These are phyloP conservation scores for Phyto melanocephala DNA, from an alignment of 2,888 invertebrate genomes.

Conservation along the genomic window DNA sequence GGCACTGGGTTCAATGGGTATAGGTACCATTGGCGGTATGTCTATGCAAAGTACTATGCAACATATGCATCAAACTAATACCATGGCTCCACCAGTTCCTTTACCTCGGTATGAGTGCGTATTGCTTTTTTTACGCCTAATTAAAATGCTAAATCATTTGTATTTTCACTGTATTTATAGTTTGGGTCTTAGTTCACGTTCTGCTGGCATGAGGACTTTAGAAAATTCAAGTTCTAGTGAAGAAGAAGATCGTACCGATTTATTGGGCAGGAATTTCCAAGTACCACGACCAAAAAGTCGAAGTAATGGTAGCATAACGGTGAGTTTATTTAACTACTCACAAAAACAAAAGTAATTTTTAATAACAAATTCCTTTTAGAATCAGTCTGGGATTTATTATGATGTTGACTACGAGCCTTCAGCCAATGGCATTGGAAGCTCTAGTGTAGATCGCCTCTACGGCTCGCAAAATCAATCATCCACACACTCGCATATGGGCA, in stretches of 20 bases:
- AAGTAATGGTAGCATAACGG: conserved; percentile 82
- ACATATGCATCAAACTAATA: conserved; percentile 78
- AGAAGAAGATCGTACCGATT: conserved; percentile 87
- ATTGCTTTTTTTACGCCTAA: background rate
- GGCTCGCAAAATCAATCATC: conserved; percentile 78
- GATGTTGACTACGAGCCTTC: conserved; percentile 91
- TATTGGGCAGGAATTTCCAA: conserved; percentile 85
- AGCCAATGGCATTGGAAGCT: conserved; percentile 79
- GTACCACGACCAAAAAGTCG: conserved; percentile 91
- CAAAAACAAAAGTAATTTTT: too few species aligned
- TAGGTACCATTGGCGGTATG: conserved; percentile 78
- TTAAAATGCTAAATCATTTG: background rate
- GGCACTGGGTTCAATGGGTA: conserved; percentile 74
- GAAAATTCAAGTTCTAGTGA: conserved; percentile 82
- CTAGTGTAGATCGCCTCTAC: conserved; percentile 79
- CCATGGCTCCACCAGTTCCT: conserved; percentile 84
- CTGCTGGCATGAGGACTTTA: conserved; percentile 79
- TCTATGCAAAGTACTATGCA: conserved; percentile 78
- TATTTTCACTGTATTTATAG: conserved; percentile 49
- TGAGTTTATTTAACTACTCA: conserved; percentile 65
- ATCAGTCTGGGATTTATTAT: conserved; percentile 93
- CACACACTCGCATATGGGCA: conserved; percentile 66
- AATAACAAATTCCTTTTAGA: conserved; percentile 80
- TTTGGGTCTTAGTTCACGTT: conserved; percentile 77
- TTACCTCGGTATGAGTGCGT: conserved; percentile 82